phyloP scores from a whole-genome alignment of 2,797 vertebrate species.

The Oreonectes daqikongensis region DNA sequence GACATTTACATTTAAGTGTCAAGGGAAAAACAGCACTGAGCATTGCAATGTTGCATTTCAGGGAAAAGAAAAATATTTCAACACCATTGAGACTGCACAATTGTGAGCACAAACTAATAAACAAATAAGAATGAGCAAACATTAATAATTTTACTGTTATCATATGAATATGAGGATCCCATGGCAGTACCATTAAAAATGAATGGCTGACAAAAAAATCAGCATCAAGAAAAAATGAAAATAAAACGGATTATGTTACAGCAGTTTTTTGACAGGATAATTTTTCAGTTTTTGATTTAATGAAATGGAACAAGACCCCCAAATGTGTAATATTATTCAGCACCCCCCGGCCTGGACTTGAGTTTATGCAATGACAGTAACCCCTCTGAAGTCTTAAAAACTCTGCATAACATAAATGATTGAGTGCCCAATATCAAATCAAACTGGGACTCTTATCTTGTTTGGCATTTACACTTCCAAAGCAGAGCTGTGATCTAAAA shows the following conservation, averaged over 20 bases:
- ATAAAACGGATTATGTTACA: background rate
- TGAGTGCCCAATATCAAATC: background rate
- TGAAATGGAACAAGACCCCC: no score
- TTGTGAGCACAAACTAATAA: no score
- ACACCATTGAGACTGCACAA: no score
- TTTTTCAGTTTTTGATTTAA: background rate
- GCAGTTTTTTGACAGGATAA: background rate
- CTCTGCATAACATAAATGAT: background rate
- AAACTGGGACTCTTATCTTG: background rate
- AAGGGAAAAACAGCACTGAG: no score
- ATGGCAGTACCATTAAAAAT: background rate
- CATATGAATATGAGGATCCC: background rate
- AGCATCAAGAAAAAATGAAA: background rate
- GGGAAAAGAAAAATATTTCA: no score
- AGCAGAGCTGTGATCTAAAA: conserved; percentile 28
- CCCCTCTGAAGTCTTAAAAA: background rate
- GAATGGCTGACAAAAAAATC: background rate
- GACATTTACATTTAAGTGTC: no score
- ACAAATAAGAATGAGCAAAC: background rate
- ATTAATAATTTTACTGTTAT: background rate
- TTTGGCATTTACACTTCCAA: conserved; percentile 11
- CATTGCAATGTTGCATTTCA: no score
- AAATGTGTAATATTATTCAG: no score
- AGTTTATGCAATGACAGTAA: background rate
- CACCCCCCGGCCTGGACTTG: background rate